Base-by-base conservation (phyloP, 2,113 vertebrate genomes). In the Enhydra lutris region DNA sequence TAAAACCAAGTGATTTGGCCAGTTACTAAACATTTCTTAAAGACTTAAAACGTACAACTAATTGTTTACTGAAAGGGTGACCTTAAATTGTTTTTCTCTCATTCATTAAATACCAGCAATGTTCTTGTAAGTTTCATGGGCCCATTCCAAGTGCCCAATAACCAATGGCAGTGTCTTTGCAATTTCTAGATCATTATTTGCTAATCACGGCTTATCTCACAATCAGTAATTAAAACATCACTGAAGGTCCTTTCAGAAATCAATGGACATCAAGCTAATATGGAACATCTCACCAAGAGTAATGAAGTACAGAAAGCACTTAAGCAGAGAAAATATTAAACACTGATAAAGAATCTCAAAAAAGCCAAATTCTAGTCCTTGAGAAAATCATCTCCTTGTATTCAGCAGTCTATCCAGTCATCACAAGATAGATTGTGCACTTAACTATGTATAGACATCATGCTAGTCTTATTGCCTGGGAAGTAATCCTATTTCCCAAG, bases 161-260 rank as follows among this genome's bases (percentile, higher is more conserved):
- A 98, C 52, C 59, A 98, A 76, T 85, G 95, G 42, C 45, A 89
- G 74, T 98, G 96, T 96, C 96, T 97, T 96, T 98, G 86, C 98
- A 97, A 98, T 98, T 98, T 98, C 97, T 92, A 98, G 97, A 97
- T 98, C 96, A 98, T 98, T 98, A 97, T 39, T 92, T 95, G 91
- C 89, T 98, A 98, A 98, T 98, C 97, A 89, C 9, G 93, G 95
- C 97, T 98, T 98, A 98, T 98, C 97, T 98, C 88, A 98, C 94
- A 96, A 97, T 98, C 97, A 97, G 95, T 98, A 98, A 98, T 98
- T 99, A 98, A 98, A 97, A 96, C 81, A 96, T 76, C 50, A 47
- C 67, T 89, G 94, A 98, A 95, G 15, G 6, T 82, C 98, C 67
- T 97, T 97, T 98, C 87, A 98, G 80, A 97, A 98, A 98, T 98